phyloP scores from a whole-genome alignment of 2,888 invertebrate genomes.

The Carabus problematicus region DNA sequence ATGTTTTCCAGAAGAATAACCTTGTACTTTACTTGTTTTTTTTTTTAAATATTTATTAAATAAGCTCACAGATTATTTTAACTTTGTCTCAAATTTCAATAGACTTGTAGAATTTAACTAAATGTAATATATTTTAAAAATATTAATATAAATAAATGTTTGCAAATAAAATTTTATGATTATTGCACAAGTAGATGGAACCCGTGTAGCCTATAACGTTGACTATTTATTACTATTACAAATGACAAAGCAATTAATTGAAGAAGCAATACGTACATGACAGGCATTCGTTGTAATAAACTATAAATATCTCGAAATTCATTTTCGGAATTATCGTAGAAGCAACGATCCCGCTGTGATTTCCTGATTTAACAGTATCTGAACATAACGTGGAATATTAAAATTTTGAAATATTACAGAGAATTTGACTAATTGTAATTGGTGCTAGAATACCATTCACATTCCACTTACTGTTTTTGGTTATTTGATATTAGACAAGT shows the following conservation, averaged over 20 bases:
- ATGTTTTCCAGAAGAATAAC: no score
- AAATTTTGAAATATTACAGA: conserved; percentile 27
- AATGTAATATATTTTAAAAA: conserved; percentile 2
- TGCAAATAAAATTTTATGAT: no score
- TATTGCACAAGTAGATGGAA: neutral
- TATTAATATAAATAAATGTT: no score
- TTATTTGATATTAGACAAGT: conserved; percentile 31
- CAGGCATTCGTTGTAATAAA: conserved; percentile 16
- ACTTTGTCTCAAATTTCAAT: no score
- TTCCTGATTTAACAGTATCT: conserved; percentile 24
- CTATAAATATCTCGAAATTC: conserved; percentile 16
- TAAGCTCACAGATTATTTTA: no score
- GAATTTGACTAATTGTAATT: conserved; percentile 37
- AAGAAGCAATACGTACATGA: neutral
- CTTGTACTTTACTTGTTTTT: no score
- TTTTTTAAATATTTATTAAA: no score
- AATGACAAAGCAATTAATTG: neutral
- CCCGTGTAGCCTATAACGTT: no score
- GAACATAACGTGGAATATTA: conserved; percentile 28
- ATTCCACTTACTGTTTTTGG: conserved; percentile 30
- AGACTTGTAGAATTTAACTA: neutral
- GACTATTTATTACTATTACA: no score
- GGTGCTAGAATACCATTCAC: conserved; percentile 13
- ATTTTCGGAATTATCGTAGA: conserved; percentile 17
- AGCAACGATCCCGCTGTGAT: conserved; percentile 25